Evolutionary conservation across 2,888 invertebrate species (phyloP).

Genomic region (Fragum whitleyi): DNA sequence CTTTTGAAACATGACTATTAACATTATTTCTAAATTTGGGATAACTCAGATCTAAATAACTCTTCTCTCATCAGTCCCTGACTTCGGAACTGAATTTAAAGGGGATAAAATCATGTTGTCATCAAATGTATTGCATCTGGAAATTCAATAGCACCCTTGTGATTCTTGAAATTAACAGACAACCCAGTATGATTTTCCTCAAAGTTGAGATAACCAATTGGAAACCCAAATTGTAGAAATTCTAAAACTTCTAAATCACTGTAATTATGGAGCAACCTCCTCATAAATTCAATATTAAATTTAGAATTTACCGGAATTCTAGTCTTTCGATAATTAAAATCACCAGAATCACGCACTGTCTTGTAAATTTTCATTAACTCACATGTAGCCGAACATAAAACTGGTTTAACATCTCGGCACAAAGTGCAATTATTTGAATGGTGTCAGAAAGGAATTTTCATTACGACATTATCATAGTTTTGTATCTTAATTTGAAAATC

Average conservation of each 20-base stretch:
- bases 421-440: too few species aligned
- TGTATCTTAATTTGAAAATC: too few species aligned
- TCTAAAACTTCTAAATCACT: neutral
- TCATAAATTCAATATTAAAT: constrained; percentile 1
- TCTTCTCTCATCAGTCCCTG: neutral
- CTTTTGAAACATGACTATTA: too few species aligned
- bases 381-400: too few species aligned
- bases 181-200: neutral
- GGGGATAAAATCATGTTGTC: neutral
- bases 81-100: too few species aligned
- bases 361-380: too few species aligned
- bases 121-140: constrained; percentile 1
- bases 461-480: too few species aligned
- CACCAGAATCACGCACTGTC: neutral
- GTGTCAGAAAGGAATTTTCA: too few species aligned
- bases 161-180: neutral
- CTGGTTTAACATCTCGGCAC: too few species aligned
- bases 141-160: neutral
- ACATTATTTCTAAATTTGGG: too few species aligned
- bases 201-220: neutral
- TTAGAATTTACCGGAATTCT: neutral
- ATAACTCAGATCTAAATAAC: too few species aligned
- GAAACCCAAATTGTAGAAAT: neutral
- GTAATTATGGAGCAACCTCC: neutral
- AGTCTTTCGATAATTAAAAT: neutral